These are phyloP conservation scores for Lasioglossum lativentre DNA, from an alignment of 2,888 invertebrate species.

Conservation along the genomic window DNA sequence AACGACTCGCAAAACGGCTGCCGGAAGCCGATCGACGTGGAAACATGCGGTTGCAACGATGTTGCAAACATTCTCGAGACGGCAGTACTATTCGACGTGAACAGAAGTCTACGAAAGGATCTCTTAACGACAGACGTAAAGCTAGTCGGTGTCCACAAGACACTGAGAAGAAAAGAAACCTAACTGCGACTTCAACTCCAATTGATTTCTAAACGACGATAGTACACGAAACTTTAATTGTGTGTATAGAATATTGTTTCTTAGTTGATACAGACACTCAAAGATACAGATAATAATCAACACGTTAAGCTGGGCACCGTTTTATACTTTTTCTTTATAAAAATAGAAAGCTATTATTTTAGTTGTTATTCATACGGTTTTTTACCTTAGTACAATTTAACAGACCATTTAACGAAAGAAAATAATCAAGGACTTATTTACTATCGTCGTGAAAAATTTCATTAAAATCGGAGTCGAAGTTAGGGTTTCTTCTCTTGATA, in stretches of 20 bases:
- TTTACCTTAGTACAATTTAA: neutral
- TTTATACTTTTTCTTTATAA: neutral
- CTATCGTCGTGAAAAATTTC: neutral
- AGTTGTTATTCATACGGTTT: neutral
- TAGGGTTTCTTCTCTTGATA: neutral
- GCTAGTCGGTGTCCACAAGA: conserved; percentile 3
- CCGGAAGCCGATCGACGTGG: conserved; percentile 3
- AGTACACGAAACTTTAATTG: neutral
- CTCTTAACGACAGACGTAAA: conserved; percentile 8
- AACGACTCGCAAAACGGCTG: conserved; percentile 11
- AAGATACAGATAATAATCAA: conserved; percentile 6
- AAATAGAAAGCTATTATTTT: neutral
- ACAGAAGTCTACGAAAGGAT: conserved; percentile 30
- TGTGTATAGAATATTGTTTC: neutral
- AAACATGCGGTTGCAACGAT: neutral
- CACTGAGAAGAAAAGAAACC: conserved; percentile 1
- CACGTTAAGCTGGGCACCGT: neutral
- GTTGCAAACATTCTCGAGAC: conserved; percentile 20
- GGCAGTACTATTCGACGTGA: conserved; percentile 39
- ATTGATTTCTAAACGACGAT: neutral
- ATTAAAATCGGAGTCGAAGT: neutral
- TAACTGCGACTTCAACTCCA: neutral
- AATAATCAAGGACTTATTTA: neutral
- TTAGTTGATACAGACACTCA: neutral
- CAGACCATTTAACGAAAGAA: neutral